These are phyloP conservation scores for Pristionchus mayeri DNA, from an alignment of 2,888 invertebrate species.

Conservation along the genomic window DNA sequence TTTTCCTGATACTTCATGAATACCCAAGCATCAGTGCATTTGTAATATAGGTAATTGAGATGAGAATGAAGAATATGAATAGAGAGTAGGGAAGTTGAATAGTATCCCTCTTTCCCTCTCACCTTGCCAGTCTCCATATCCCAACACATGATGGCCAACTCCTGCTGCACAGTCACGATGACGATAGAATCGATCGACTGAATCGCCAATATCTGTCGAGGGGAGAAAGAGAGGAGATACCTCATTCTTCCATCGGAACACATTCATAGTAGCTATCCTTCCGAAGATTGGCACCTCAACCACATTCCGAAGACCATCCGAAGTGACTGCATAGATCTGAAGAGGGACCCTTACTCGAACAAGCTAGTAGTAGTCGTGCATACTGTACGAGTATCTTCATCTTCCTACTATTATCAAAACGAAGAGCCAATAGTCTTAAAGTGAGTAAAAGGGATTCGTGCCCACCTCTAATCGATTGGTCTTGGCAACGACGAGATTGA, in stretches of 20 bases:
- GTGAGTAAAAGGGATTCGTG: too few species aligned
- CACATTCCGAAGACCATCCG: conserved; percentile 92
- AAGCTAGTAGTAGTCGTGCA: too few species aligned
- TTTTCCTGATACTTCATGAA: too few species aligned
- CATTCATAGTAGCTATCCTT: conserved; percentile 92
- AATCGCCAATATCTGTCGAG: conserved; percentile 83
- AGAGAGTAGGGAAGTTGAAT: too few species aligned
- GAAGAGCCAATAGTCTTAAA: too few species aligned
- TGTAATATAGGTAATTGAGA: too few species aligned
- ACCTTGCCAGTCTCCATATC: conserved; percentile 76
- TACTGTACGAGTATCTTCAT: too few species aligned
- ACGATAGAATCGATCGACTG: conserved; percentile 76
- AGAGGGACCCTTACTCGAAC: too few species aligned
- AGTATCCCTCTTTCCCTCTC: conserved; percentile 49
- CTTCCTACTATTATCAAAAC: too few species aligned
- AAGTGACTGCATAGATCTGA: conserved; percentile 84
- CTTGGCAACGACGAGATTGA: conserved; percentile 95
- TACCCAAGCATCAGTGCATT: too few species aligned
- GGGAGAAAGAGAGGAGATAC: too few species aligned
- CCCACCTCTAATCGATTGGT: conserved; percentile 79
- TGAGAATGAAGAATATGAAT: too few species aligned
- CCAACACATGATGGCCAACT: conserved; percentile 97
- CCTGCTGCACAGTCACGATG: conserved; percentile 92
- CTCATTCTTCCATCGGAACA: conserved; percentile 88
- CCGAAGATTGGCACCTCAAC: conserved; percentile 93